phyloP scores from a whole-genome alignment of 1,140 invertebrate genomes.

The Pentalonia nigronervosa region DNA sequence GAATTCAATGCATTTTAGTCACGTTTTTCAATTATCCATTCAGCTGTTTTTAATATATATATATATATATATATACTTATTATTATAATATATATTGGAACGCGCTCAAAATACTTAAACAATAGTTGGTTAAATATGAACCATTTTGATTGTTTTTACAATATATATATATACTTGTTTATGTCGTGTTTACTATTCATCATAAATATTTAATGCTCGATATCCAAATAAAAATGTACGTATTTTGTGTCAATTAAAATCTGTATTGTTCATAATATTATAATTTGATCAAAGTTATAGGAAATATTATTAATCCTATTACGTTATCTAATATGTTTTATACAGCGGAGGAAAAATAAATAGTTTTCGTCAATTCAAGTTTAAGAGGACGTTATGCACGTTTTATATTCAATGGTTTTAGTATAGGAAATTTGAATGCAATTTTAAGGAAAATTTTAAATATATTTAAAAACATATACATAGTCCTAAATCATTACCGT shows the following conservation, averaged over 20 bases:
- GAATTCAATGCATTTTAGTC: conserved; percentile 35
- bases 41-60: not conserved
- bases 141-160: not conserved
- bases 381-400: not conserved
- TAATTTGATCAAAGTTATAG: not conserved
- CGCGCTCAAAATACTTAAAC: not conserved
- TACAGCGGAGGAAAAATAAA: not conserved
- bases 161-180: not conserved
- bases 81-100: not conserved
- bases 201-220: conserved; percentile 9
- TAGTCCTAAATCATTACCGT: not conserved
- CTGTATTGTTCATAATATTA: not conserved
- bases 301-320: not conserved
- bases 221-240: not conserved
- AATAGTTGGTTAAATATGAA: not conserved
- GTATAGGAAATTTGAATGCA: not conserved
- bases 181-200: not conserved
- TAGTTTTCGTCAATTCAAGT: not conserved
- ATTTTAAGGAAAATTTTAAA: not conserved
- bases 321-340: not conserved
- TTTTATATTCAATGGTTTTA: not conserved
- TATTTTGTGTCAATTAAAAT: not conserved
- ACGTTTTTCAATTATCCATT: conserved; percentile 53
- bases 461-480: not conserved
- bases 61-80: not conserved